Base-by-base conservation (phyloP, 2,797 vertebrate species). In the Rhynchotus rufescens region DNA sequence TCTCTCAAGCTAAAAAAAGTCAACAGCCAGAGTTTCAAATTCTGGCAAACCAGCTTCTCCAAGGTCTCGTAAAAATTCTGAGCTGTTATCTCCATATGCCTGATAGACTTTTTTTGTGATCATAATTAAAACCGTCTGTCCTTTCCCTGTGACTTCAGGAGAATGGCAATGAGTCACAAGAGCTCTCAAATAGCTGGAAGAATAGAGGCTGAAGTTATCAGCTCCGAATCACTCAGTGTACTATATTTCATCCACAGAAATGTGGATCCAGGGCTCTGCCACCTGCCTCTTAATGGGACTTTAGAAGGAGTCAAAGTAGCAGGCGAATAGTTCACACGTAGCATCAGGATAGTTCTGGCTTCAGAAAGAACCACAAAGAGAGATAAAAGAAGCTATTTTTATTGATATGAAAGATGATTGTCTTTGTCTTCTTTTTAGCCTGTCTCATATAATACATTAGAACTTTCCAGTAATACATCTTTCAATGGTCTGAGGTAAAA, bases 101-200 rank as follows among this genome's bases (percentile, higher is more conserved):
- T 78, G 91, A 94, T 94, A 89, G 86, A 72, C 52, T 69, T 91
- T 91, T 86, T 91, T 94, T 80, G 92, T 96, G 82, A 77, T 92
- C 12, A 1, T 94, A 97, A 96, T 96, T 96, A 96, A 96, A 96
- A 95, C 87, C 23, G 69, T 89, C 93, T 93, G 93, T 96, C 94
- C 95, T 94, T 96, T 92, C 84, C 54, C 73, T 71, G 90, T 78
- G 79, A 94, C 84, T 95, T 96, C 88, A 91, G 94, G 90, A 96
- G 96, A 96, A 96, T 97, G 90, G 91, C 91, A 96, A 96, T 96
- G 96, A 97, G 94, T 93, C 93, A 93, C 64, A 86, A 90, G 67
- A 92, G 73, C 83, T 86, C 84, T 88, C 74, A 87, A 93, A 95
- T 84, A 73, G 73, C 56, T 72, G 84, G 85, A 94, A 88, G 84